These are phyloP conservation scores for Gallinago solitaria DNA, from an alignment of 2,797 vertebrate genomes.

Conservation along the genomic window DNA sequence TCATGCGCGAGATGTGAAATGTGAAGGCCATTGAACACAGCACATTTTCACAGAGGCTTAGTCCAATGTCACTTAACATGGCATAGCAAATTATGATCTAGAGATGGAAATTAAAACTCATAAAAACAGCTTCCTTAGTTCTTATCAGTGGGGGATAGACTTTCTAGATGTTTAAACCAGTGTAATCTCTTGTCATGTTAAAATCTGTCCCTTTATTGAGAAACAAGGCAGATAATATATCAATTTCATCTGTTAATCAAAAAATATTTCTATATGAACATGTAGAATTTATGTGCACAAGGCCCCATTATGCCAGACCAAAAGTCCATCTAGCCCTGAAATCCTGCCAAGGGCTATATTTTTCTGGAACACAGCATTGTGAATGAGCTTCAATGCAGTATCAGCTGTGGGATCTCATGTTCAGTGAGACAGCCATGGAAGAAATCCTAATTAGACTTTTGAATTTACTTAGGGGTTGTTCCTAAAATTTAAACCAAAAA, in stretches of 20 bases:
- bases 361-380: not conserved
- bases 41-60: not conserved
- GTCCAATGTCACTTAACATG: not conserved
- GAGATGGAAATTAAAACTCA: not conserved
- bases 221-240: not conserved
- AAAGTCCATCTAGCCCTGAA: not conserved
- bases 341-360: not conserved
- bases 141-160: not conserved
- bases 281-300: not conserved
- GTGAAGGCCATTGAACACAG: not conserved
- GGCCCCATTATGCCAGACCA: not conserved
- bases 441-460: not conserved
- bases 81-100: not conserved
- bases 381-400: not conserved
- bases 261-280: not conserved
- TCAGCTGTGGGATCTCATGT: not conserved
- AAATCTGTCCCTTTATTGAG: not conserved
- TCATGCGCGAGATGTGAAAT: not conserved
- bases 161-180: not conserved
- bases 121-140: not conserved
- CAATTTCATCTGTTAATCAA: not conserved
- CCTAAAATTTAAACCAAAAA: not conserved
- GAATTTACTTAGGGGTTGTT: not conserved
- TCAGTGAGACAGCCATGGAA: not conserved
- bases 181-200: not conserved